Conservation (phyloP, 2,888 invertebrate species). For the Bembecia ichneumoniformis region DNA sequence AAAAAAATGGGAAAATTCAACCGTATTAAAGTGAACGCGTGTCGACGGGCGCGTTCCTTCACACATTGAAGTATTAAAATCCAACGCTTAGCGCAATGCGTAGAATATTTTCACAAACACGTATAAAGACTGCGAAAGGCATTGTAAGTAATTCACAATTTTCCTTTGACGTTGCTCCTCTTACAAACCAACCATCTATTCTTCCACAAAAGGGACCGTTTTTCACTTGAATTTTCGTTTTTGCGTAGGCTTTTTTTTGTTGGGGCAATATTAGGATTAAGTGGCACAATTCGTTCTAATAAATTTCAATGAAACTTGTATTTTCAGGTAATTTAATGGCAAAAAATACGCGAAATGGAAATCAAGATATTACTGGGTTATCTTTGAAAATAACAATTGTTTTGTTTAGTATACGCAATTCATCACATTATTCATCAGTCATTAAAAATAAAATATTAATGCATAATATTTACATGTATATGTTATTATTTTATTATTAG, state of each 20-base stretch:
- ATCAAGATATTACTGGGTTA: no score
- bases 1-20: no score
- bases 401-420: no score
- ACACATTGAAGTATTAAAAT: background rate
- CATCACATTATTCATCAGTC: no score
- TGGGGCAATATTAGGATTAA: slow-evolving; percentile 8
- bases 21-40: no score
- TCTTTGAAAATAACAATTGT: no score
- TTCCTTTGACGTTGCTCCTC: slow-evolving; percentile 1
- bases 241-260: background rate
- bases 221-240: background rate
- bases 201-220: background rate
- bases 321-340: slow-evolving; percentile 26
- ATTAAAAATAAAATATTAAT: no score
- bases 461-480: no score
- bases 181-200: background rate
- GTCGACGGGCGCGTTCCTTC: no score
- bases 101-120: slow-evolving; percentile 2
- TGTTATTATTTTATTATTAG: no score
- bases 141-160: background rate
- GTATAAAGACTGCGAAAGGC: slow-evolving; percentile 2
- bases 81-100: background rate
- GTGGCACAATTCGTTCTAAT: slow-evolving; percentile 20
- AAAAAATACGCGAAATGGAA: background rate
- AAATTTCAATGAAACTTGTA: slow-evolving; percentile 30